Base-by-base conservation (phyloP, 2,888 invertebrate genomes). In the Standfussiana lucernea region DNA sequence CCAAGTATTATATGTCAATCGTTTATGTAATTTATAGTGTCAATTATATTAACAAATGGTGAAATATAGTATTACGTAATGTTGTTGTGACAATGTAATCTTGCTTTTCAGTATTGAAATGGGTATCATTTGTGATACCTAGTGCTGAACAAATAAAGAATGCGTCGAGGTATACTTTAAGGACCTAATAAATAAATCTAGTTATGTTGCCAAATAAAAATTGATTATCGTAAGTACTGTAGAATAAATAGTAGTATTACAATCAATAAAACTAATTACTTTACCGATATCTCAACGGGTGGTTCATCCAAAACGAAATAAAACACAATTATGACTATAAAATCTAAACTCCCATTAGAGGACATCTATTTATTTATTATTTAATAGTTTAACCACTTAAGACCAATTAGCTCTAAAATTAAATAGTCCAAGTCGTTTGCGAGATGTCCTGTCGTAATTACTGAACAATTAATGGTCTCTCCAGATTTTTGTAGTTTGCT, bases 331-430 rank as follows among this genome's bases (percentile, higher is more conserved):
- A 18, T 24, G n/a, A 10, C 18, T 15, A 40, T 50, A 45, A 78
- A 86, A 61, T n/a, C 11, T 11, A 62, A 18, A 66, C 1, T 37
- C 47, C 50, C 68, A 77, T 86, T 88, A 77, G 45, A 69, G 64
- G 47, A 71, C 62, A 80, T 65, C 68, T 69, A 80, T 80, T 84
- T 79, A 80, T 88, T 81, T 77, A 72, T 77, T 68, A 56, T 77
- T 79, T 87, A 77, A 83, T 83, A 70, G 78, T 74, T 74, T 45
- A 56, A 71, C 73, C 74, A 80, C 74, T 88, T 80, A 80, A 74
- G 69, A 66, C 53, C 70, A 66, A 86, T 84, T 86, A 88, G 75
- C 37, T 62, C 56, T 56, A 65, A 42, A 71, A 84, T 69, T 37
- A 77, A 82, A 88, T 75, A 74, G 75, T 45, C 28, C 45, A 47